A percentile compares a stretch with the other conserved stretches of the same genome.
Conservation (phyloP, 2,797 vertebrate genomes). For the Dendrocincla tyrannina region DNA sequence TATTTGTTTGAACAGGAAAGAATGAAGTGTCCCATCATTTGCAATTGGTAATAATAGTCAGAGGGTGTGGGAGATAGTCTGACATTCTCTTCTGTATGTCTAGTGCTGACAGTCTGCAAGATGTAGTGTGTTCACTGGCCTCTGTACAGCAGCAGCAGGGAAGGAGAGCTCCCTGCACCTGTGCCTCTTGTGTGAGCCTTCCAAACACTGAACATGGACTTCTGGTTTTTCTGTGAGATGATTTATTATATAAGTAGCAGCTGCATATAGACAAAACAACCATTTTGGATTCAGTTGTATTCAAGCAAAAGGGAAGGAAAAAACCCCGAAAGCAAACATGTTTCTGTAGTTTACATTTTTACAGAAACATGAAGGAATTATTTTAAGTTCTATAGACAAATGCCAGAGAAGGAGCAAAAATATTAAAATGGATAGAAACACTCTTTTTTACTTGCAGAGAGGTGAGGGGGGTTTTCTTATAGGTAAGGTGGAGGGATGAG, state of each 20-base stretch:
- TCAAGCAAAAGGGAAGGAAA: not conserved
- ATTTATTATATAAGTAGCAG: not conserved
- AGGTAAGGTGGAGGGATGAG: not conserved
- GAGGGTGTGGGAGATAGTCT: not conserved
- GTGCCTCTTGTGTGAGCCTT: not conserved
- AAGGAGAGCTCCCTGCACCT: not conserved
- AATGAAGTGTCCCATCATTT: not conserved
- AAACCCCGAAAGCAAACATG: accelerated
- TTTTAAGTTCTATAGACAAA: not conserved
- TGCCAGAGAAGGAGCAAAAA: not conserved
- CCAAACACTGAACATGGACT: not conserved
- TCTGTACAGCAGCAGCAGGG: not conserved
- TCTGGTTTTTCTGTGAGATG: not conserved
- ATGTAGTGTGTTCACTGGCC: not conserved
- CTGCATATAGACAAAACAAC: not conserved
- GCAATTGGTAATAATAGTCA: not conserved
- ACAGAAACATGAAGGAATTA: not conserved
- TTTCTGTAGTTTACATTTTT: not conserved
- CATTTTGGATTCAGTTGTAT: not conserved
- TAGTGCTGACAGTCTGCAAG: not conserved
- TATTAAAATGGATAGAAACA: not conserved
- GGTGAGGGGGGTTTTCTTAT: not conserved
- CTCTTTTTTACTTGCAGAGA: not conserved
- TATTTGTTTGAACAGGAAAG: not conserved
- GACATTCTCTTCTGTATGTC: not conserved